Base-by-base conservation (phyloP, 1,140 invertebrate genomes). In the Hyles vespertilio region DNA sequence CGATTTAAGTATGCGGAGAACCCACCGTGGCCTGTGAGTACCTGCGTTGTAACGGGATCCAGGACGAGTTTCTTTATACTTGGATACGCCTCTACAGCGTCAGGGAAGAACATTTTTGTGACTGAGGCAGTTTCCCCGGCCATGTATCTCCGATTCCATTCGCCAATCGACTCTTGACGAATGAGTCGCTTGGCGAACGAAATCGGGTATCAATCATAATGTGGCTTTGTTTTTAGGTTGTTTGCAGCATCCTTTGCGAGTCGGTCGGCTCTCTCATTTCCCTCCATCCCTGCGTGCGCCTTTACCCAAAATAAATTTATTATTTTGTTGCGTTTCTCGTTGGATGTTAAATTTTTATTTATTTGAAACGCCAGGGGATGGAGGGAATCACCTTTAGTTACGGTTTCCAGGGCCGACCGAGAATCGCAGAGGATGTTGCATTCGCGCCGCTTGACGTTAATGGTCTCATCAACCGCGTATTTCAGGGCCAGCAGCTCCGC, bases 401-500 rank as follows among this genome's bases (percentile, higher is more conserved):
- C 22, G 1, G 64, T 55, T 12, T 63, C 56, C 0, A 69, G 64
- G 3, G 67, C 64, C 8, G 67, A 56, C 49, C 52, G 63, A 1
- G 70, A 69, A 53, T 72, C 63, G 53, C 66, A 63, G 22, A 43
- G 48, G 9, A 71, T 57, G 48, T 3, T 12, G 48, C 36, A n/a
- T 7, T 10, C 12, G 7, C 2, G 9, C 2, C 7, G 12, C 12
- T 22, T 12, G 12, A 7, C 22, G 11, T 22, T 10, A 3, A 12
- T 5, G 2, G 48, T 12, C 12, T 22, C 11, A 7, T 49, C 48
- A 7, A 22, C 48, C 1, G 55, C 55, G 5, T 36, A 40, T 8
- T 3, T 6, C 1, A 56, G 10, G 9, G 55, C 55, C 1, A 49
- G 47, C 22, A 72, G 47, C 46, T 73, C 71, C 2, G 71, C 67